phyloP scores from a whole-genome alignment of 1,140 invertebrate genomes.

The Drosophila elegans region DNA sequence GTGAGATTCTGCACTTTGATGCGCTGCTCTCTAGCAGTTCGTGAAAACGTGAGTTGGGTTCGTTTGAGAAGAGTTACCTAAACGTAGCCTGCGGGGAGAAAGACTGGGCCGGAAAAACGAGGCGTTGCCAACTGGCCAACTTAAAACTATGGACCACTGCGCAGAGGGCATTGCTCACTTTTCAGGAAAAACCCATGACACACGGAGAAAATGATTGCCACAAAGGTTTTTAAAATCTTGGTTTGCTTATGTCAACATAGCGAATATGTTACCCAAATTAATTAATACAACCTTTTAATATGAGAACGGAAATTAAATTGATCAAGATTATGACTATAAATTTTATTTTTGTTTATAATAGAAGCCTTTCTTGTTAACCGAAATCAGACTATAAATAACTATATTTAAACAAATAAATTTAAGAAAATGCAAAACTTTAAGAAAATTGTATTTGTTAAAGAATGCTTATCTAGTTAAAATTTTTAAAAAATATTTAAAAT shows the following conservation, averaged over 20 bases:
- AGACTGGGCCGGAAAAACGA: slow-evolving; percentile 38
- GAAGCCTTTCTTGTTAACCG: too few species aligned
- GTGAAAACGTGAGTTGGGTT: slow-evolving; percentile 69
- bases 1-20: slow-evolving; percentile 81
- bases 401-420: too few species aligned
- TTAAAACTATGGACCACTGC: slow-evolving; percentile 19
- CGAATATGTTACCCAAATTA: too few species aligned
- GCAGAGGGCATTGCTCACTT: slow-evolving; percentile 14
- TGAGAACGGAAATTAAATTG: too few species aligned
- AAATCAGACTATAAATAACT: too few species aligned
- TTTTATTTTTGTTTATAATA: too few species aligned
- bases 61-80: slow-evolving; percentile 72
- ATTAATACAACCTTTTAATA: too few species aligned
- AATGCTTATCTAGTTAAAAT: too few species aligned
- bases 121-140: slow-evolving; percentile 50
- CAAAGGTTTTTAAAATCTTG: neutral
- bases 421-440: too few species aligned
- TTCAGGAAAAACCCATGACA: slow-evolving; percentile 44
- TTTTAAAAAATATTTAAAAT: too few species aligned
- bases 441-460: too few species aligned
- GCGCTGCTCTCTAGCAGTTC: slow-evolving; percentile 64
- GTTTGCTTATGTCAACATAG: neutral
- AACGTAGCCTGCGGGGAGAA: slow-evolving; percentile 50
- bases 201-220: neutral
- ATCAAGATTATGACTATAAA: too few species aligned